Evolutionary conservation across 2,888 invertebrate genomes (phyloP), one percentile per base, ranked within the genome.

Genomic region (Oegoconia quadripuncta): DNA sequence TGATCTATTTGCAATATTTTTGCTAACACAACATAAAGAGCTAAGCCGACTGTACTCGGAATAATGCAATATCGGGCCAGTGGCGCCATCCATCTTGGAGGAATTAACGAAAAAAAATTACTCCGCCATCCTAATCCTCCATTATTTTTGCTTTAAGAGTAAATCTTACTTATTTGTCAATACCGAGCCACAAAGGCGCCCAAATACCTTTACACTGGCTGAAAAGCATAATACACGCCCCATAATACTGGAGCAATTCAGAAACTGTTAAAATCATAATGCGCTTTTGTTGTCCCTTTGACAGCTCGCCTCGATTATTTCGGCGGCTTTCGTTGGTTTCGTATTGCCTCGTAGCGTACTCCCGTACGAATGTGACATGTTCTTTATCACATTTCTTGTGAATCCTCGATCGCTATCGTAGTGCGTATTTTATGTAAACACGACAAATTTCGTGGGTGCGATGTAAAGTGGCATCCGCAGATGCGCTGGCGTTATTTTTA

Each of bases 161-260:
- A 80, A 82, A 83, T 80, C 82, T 79, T 76, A 77, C 76, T 83
- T 87, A 87, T 87, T 87, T 87, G 87, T 87, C 87, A 86, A 87
- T 87, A 87, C 77, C 44, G 74, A 71, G 75, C 84, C 84, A 87
- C 84, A 87, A 87, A 77, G 76, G 80, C 76, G 65, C 66, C 80
- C 83, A 84, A 87, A 86, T 84, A 86, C 86, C 81, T 72, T 75
- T 74, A 83, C 79, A 77, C 74, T 81, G 65, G 71, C 55, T 69
- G 73, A 76, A 82, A 77, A 60, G 77, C 73, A 83, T 82, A 84
- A 84, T 86, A 79, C 83, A 80, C 84, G 78, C 82, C 81, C 76
- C 77, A 79, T 83, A 84, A 86, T 84, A 83, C 71, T 64, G 58
- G 51, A 76, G 74, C 84, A 79, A 87, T 87, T 82, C 76, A 68